These are phyloP conservation scores for Tor tambroides DNA, from an alignment of 2,113 vertebrate genomes.

Conservation along the genomic window DNA sequence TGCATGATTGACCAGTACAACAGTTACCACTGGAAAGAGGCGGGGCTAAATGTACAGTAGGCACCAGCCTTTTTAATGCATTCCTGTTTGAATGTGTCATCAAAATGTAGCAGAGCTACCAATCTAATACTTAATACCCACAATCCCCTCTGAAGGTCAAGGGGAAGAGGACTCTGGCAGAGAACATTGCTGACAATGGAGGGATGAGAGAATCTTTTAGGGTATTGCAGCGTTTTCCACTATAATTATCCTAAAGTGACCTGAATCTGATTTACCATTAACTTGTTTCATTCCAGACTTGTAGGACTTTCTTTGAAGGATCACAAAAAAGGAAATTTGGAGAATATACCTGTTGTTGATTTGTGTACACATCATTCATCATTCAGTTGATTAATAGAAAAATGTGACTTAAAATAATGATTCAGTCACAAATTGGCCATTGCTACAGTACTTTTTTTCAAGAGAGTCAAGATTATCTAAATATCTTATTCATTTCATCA, in stretches of 20 bases:
- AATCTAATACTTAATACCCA: slow-evolving; percentile 1
- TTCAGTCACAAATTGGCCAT: not conserved
- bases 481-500: not conserved
- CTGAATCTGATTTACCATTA: not conserved
- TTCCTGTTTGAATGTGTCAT: not conserved
- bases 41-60: slow-evolving; percentile 83
- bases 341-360: not conserved
- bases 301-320: not conserved
- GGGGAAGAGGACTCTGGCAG: slow-evolving; percentile 93
- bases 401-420: not conserved
- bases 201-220: slow-evolving; percentile 92
- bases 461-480: not conserved
- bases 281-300: not conserved
- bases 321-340: not conserved
- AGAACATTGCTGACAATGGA: slow-evolving; percentile 98
- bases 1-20: slow-evolving; percentile 95
- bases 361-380: not conserved
- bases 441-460: not conserved
- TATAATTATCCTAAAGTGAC: not conserved
- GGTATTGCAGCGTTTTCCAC: slow-evolving; percentile 69
- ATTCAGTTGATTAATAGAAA: too few species aligned
- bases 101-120: slow-evolving; percentile 1
- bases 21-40: slow-evolving; percentile 87
- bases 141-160: slow-evolving; percentile 78
- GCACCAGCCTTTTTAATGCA: slow-evolving; percentile 53